Evolutionary conservation across 30 jellyfish, hydroid and myxozoan species (phyloP), one percentile per base, ranked within the genome.

Genomic region (Rhopilema esculentum): DNA sequence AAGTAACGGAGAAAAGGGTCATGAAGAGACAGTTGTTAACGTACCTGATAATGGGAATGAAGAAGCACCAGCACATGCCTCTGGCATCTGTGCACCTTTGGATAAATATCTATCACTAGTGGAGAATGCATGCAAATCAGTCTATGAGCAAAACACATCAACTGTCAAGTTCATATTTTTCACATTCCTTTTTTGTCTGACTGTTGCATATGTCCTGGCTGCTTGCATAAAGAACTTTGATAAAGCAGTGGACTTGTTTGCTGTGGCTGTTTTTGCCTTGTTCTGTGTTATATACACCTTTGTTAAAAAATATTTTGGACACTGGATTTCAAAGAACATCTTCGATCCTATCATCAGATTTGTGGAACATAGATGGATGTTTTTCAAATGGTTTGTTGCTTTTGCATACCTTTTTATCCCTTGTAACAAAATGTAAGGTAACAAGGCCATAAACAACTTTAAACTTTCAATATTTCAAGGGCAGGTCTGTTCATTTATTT

Each of bases 201-300:
- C 75, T 70, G 66, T 69, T 20, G 94, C 93, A 0, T 94, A 94
- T 75, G 93, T 94, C 21, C 18, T 83, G 29, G 86, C 82, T 49
- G 98, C 98, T 0, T 78, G 91, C 50, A 26, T 63, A 19, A 62
- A 64, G 51, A 87, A 89, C 66, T 89, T 85, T 74, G 69, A 89
- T 27, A 81, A 94, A 75, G 97, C 98, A 4, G 72, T 70, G 1
- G 96, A 94, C 24, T 80, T 94, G 75, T 82, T 94, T 33, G 91
- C 88, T 16, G 81, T 94, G 18, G 75, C 98, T 1, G 71, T 79
- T 74, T 89, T 94, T 75, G 98, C 90, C 17, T 27, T 89, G 80
- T 94, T 88, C 80, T 94, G 98, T 29, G 62, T 94, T 53, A 67
- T 84, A 28, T 94, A 94, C 76, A 88, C 97, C 97, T 51, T 89